These are phyloP conservation scores for Cheumatopsyche charites DNA, from an alignment of 1,140 invertebrate genomes.

Conservation along the genomic window DNA sequence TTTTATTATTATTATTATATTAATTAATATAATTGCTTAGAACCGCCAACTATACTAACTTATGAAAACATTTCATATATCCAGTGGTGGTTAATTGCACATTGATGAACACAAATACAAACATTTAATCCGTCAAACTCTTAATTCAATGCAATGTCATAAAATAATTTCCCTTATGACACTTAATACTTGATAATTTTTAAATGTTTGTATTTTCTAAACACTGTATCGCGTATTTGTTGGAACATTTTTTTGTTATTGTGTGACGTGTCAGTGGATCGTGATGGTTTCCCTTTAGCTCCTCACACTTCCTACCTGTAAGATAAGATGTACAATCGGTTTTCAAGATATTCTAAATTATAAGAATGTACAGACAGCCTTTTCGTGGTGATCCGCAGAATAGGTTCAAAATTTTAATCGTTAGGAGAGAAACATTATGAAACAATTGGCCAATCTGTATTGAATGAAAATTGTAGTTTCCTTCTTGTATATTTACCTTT, in stretches of 20 bases:
- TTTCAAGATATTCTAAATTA: conserved; percentile 43
- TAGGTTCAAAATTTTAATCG: conserved; percentile 49
- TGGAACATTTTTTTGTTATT: conserved; percentile 36
- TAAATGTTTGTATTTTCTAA: conserved; percentile 11
- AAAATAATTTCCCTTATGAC: neutral
- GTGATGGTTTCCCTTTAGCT: conserved; percentile 48
- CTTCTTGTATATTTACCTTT: conserved; percentile 8
- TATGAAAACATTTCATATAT: conserved; percentile 15
- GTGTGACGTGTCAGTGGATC: conserved; percentile 48
- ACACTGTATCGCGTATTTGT: conserved; percentile 19
- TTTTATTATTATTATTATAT: conserved; percentile 11
- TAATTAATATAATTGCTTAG: conserved; percentile 11
- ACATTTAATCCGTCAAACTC: neutral
- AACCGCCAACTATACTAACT: conserved; percentile 18
- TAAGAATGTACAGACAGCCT: conserved; percentile 7
- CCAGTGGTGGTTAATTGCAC: conserved; percentile 22
- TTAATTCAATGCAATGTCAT: no score
- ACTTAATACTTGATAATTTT: neutral
- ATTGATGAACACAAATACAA: conserved; percentile 13
- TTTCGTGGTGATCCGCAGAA: conserved; percentile 45
- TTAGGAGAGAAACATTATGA: conserved; percentile 18
- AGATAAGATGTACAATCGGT: conserved; percentile 46
- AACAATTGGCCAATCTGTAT: conserved; percentile 45
- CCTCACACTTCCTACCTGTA: conserved; percentile 47
- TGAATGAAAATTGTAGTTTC: conserved; percentile 29